Evolutionary conservation across 2,797 vertebrate genomes (phyloP).

Genomic region (Amblyraja radiata): DNA sequence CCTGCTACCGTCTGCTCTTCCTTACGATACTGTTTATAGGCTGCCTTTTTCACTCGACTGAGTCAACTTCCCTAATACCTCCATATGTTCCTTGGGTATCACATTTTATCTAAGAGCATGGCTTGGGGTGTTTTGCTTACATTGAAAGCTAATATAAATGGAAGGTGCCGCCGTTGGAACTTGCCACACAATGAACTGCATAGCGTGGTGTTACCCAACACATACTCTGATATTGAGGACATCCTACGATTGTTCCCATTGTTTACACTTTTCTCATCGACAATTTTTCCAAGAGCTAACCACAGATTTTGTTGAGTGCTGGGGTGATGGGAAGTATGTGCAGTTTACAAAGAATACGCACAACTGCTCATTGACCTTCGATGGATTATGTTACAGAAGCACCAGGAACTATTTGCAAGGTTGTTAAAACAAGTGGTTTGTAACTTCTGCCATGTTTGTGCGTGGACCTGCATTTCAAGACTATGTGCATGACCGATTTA

Average conservation of each 20-base stretch:
- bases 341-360: neutral
- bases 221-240: neutral
- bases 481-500: neutral
- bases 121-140: too few relatives aligned
- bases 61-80: too few relatives aligned
- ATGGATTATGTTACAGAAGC: neutral
- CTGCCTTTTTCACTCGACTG: too few relatives aligned
- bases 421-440: neutral
- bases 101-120: too few relatives aligned
- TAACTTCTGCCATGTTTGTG: conserved; percentile 5
- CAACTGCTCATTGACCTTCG: neutral
- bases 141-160: too few relatives aligned
- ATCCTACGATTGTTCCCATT: neutral
- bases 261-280: neutral
- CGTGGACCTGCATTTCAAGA: neutral
- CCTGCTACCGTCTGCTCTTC: too few relatives aligned
- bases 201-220: too few relatives aligned
- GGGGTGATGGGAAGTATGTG: neutral
- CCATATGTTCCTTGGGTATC: too few relatives aligned
- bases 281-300: neutral
- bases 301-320: neutral
- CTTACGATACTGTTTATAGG: too few relatives aligned
- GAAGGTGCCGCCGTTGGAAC: neutral
- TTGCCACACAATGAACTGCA: neutral
- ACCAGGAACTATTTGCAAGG: neutral